These are phyloP conservation scores for Tridacna gigas DNA, from an alignment of 2,888 invertebrate species.

Conservation along the genomic window DNA sequence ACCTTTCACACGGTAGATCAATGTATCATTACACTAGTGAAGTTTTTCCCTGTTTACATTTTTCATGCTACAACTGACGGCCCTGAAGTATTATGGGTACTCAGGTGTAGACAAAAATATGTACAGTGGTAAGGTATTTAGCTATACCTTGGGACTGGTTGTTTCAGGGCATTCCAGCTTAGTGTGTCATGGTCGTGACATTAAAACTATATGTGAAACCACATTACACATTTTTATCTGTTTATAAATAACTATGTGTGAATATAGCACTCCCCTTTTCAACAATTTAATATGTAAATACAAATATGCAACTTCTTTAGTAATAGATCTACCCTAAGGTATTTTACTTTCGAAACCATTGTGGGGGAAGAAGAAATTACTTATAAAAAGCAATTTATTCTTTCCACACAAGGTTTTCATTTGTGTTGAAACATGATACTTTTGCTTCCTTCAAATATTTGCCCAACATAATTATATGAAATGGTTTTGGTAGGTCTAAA, in stretches of 20 bases:
- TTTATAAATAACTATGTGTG: too few relatives aligned
- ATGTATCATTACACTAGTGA: slow-evolving; percentile 11
- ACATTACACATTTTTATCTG: too few relatives aligned
- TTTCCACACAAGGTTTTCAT: neutral
- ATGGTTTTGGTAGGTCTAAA: too few relatives aligned
- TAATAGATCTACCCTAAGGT: neutral
- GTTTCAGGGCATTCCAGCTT: neutral
- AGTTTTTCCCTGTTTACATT: slow-evolving; percentile 15
- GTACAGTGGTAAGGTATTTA: neutral
- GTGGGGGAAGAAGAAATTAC: slow-evolving; percentile 15
- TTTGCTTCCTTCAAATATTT: too few relatives aligned
- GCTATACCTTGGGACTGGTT: neutral
- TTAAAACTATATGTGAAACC: too few relatives aligned
- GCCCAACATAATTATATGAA: too few relatives aligned
- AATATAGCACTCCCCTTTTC: too few relatives aligned
- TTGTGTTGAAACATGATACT: neutral
- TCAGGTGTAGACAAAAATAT: slow-evolving; percentile 23
- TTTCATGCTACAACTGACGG: slow-evolving; percentile 1
- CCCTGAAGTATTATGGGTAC: slow-evolving; percentile 27
- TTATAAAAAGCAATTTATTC: neutral
- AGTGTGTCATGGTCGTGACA: slow-evolving; percentile 5
- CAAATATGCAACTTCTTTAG: neutral
- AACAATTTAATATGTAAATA: too few relatives aligned
- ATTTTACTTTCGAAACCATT: neutral
- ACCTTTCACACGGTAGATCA: slow-evolving; percentile 5